Conservation (phyloP, 2,888 invertebrate species). For the Cryptophagus acutangulus region DNA sequence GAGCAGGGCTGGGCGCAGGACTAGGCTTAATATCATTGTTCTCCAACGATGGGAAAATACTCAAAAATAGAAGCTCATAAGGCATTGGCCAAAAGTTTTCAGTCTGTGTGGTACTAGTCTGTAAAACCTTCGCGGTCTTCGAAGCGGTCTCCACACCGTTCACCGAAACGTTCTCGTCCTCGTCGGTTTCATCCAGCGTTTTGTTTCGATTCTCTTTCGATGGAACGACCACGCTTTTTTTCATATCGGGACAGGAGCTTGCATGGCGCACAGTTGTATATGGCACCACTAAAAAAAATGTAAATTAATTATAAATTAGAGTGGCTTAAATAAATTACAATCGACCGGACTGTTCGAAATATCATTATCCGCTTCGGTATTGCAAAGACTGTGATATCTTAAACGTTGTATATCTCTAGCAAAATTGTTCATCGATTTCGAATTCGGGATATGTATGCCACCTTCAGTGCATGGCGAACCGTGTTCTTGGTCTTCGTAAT, state of each 20-base stretch:
- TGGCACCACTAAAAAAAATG: too few species aligned
- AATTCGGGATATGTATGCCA: slow-evolving; percentile 59
- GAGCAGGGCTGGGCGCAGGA: slow-evolving; percentile 43
- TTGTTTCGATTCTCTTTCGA: slow-evolving; percentile 37
- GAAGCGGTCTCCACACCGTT: slow-evolving; percentile 22
- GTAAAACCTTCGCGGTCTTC: slow-evolving; percentile 16
- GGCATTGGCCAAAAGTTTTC: slow-evolving; percentile 64
- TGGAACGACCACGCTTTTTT: slow-evolving; percentile 42
- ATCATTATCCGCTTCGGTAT: slow-evolving; percentile 47
- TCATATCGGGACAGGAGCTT: slow-evolving; percentile 64
- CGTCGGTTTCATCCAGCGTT: slow-evolving; percentile 46
- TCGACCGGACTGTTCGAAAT: slow-evolving; percentile 48
- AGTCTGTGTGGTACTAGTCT: slow-evolving; percentile 56
- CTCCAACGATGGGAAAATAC: slow-evolving; percentile 54
- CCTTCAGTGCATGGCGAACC: slow-evolving; percentile 55
- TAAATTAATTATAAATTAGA: slow-evolving; percentile 8
- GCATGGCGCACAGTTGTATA: slow-evolving; percentile 53
- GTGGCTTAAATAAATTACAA: slow-evolving; percentile 27
- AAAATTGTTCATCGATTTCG: slow-evolving; percentile 54
- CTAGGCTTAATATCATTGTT: slow-evolving; percentile 39
- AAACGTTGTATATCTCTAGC: slow-evolving; percentile 55
- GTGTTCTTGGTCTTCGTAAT: slow-evolving; percentile 48
- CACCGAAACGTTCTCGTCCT: slow-evolving; percentile 32
- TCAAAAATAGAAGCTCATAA: slow-evolving; percentile 72
- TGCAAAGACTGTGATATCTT: slow-evolving; percentile 62